Evolutionary conservation across 2,797 vertebrate genomes (phyloP), one percentile per base, ranked within the genome.

Genomic region (Gephyroberyx darwinii): DNA sequence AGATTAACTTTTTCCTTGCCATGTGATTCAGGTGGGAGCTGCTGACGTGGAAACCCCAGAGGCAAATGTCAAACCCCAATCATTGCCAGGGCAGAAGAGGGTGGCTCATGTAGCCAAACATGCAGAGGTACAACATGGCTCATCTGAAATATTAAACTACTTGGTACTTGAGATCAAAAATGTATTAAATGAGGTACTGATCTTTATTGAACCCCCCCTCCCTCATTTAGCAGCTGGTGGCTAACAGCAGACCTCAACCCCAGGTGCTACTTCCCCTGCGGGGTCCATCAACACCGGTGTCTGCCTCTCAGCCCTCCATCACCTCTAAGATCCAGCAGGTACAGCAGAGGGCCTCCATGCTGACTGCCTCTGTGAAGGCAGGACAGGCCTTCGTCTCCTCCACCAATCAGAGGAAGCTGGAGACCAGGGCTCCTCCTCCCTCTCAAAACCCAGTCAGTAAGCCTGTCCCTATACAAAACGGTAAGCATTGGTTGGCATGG

Each of bases 31-130:
- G 93, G 77, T 39, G 31, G 75, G 20, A 45, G 2, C 47, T 50
- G 48, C 33, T 2, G 75, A 78, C 53, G 43, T 74, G 10, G 64
- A 74, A 64, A 83, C 70, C 1, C 64, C 56, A 0, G 86, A 90
- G 66, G 56, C 74, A 0, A 81, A 88, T n/a, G 59, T 61, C 8
- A 78, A 75, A 63, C 59, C 72, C 0, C 82, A 80, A 74, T 56
- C 50, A 14, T 12, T 74, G 22, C 30, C 80, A 62, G 86, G 75
- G 60, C 86, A 84, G 67, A 95, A 87, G 81, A 93, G 93, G 80
- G 88, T 93, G 48, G 90, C 92, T 60, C 92, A 93, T 65, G 79
- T 78, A 30, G 75, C 86, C 64, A 94, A 91, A 86, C 79, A 84
- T 75, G 17, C 80, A 69, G 91, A 94, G 91, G 92, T 94, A 85